Percentiles rank a stretch among this genome's conserved stretches.
Conservation (phyloP, 92 coral and sea anemone species). For the Actinostola sp. region DNA sequence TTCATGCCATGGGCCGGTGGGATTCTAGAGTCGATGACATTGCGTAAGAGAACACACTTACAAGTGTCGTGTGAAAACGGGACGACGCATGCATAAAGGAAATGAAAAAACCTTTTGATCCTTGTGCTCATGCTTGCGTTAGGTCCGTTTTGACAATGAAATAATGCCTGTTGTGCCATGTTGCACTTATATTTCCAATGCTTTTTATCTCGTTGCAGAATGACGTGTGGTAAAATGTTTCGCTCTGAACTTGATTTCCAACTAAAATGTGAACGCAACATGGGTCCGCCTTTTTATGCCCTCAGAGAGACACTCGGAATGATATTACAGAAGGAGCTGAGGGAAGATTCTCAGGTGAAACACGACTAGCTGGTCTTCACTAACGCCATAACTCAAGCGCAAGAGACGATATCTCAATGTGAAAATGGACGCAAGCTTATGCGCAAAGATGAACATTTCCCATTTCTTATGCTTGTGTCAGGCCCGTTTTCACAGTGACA, state of each 20-base stretch:
- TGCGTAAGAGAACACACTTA: not conserved
- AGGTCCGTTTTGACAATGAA: not conserved
- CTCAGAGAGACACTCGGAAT: constrained; percentile 33
- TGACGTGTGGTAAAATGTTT: constrained; percentile 15
- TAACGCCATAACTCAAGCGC: too few species aligned
- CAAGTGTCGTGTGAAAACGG: not conserved
- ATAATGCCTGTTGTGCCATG: not conserved
- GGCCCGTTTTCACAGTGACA: too few species aligned
- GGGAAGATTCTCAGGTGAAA: too few species aligned
- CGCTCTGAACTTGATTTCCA: constrained; percentile 25
- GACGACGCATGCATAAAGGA: not conserved
- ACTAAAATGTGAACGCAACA: not conserved
- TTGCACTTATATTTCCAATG: not conserved
- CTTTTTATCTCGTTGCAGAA: not conserved
- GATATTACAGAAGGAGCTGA: not conserved
- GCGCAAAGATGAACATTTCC: too few species aligned
- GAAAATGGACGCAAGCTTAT: too few species aligned
- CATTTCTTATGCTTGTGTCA: too few species aligned
- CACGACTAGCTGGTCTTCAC: too few species aligned
- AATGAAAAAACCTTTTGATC: too few species aligned
- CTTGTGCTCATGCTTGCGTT: not conserved
- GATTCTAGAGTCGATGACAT: constrained; percentile 18
- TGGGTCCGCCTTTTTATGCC: constrained; percentile 36
- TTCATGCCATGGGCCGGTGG: constrained; percentile 40
- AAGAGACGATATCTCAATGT: too few species aligned